Evolutionary conservation across 2,113 vertebrate genomes (phyloP).

Genomic region (Megalops atlanticus): DNA sequence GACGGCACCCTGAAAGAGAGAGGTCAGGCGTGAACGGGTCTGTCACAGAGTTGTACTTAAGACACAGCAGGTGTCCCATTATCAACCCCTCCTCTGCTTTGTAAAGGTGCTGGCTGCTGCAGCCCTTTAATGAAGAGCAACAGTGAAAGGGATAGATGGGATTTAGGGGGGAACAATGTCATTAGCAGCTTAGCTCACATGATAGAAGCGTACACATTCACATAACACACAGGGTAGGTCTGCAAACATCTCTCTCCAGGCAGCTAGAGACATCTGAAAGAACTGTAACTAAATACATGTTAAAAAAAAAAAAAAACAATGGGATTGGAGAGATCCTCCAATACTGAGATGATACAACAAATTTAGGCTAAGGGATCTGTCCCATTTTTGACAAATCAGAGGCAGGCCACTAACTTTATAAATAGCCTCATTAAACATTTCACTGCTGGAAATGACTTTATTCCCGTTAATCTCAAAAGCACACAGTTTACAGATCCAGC

Average conservation of each 20-base stretch:
- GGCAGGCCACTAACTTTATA: background rate
- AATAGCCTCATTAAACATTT: background rate
- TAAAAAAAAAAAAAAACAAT: background rate
- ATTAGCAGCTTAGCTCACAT: slow-evolving; percentile 49
- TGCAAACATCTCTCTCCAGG: background rate
- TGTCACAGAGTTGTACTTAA: slow-evolving; percentile 38
- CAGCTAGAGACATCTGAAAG: background rate
- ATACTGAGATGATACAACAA: background rate
- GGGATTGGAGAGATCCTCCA: background rate
- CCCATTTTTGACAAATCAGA: background rate
- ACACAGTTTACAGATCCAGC: too few species aligned
- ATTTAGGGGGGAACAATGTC: slow-evolving; percentile 29
- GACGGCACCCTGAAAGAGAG: slow-evolving; percentile 59
- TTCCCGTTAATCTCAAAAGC: too few species aligned
- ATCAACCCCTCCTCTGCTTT: slow-evolving; percentile 44
- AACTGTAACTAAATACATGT: background rate
- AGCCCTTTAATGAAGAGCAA: slow-evolving; percentile 58
- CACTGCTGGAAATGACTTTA: background rate
- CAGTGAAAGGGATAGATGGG: slow-evolving; percentile 47
- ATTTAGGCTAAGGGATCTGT: background rate
- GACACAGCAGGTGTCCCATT: slow-evolving; percentile 43
- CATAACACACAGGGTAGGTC: background rate
- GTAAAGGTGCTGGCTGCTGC: slow-evolving; percentile 56
- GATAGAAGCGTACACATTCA: slow-evolving; percentile 39
- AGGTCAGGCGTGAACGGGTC: slow-evolving; percentile 54